Evolutionary conservation across 2,888 invertebrate genomes (phyloP), one percentile per base, ranked within the genome.

Genomic region (Hetaerina titia): DNA sequence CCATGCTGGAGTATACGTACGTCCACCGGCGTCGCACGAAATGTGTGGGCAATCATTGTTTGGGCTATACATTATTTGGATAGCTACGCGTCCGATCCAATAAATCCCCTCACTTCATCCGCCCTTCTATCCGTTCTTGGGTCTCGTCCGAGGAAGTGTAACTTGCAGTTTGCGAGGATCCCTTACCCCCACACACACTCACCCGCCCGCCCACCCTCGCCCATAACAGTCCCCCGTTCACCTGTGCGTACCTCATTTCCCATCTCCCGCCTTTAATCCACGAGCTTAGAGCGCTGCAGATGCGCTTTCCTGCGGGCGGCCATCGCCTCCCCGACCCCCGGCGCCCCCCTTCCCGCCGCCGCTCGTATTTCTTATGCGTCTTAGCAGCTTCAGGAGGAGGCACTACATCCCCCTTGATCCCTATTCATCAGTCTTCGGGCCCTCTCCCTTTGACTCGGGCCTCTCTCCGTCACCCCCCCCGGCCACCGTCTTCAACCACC

Each of bases 281-380:
- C 58, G n/a, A 31, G 89, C 57, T 89, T 19, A 89, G 81, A 19
- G 9, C 89, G 88, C 17, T 58, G 89, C 89, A 89, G 89, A 89
- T 89, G 89, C 89, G 89, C 56, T n/a, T 69, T 56, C 88, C 45
- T 56, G 17, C 22, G 25, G 13, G 19, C 25, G 17, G 13, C 88
- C 45, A 13, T 88, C 45, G 31, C 88, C 13, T 19, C 19, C 56
- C n/a, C 69, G 19, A n/a, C 69, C n/a, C 7, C 19, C n/a, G n/a
- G 19, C 69, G 19, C 11, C n/a, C 69, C n/a, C 15, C 69, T 69
- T 6, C n/a, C 7, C 19, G n/a, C 22, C 69, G 0, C 5, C 17
- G 45, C 58, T 89, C 89, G 56, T 89, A 81, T 81, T 81, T 81
- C 81, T 81, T 81, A 81, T 81, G 81, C 81, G 89, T 56, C 89